A percentile compares a stretch with the other conserved stretches of the same genome.
Conservation (phyloP, 2,797 vertebrate species). For the Allobates femoralis region DNA sequence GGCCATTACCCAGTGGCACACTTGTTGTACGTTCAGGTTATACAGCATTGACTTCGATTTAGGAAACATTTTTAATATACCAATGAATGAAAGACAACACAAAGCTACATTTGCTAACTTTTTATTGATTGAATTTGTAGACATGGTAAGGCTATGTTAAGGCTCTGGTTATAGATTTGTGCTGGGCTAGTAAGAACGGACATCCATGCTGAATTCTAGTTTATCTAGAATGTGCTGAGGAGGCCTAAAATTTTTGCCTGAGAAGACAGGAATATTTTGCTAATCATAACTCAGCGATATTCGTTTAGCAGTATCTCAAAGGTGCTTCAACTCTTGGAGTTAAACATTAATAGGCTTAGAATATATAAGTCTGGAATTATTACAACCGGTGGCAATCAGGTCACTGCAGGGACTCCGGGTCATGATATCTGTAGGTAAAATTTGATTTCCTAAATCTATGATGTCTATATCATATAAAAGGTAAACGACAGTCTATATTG, state of each 20-base stretch:
- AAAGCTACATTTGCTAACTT: not conserved
- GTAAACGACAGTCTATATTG: not conserved
- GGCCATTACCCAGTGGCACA: no score
- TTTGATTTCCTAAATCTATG: not conserved
- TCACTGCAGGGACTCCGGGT: not conserved
- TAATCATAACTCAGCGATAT: slow-evolving; percentile 18
- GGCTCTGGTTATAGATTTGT: slow-evolving; percentile 44
- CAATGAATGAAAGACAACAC: not conserved
- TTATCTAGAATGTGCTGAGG: slow-evolving; percentile 50
- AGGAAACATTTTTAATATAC: no score
- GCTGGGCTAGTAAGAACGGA: slow-evolving; percentile 33
- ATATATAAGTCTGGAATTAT: slow-evolving; percentile 30
- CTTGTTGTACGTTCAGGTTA: no score
- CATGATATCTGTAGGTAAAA: slow-evolving; percentile 16
- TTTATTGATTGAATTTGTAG: not conserved
- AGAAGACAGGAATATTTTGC: slow-evolving; percentile 52
- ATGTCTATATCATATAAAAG: not conserved
- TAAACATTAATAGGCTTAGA: slow-evolving; percentile 51
- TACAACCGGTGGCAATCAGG: not conserved
- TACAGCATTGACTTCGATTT: no score
- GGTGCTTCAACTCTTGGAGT: slow-evolving; percentile 36
- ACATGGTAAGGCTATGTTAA: not conserved
- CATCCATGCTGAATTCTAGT: not conserved
- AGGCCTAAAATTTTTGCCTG: slow-evolving; percentile 32
- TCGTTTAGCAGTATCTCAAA: slow-evolving; percentile 10